phyloP scores from a whole-genome alignment of 2,888 invertebrate genomes.

The Strigamia maritima region DNA sequence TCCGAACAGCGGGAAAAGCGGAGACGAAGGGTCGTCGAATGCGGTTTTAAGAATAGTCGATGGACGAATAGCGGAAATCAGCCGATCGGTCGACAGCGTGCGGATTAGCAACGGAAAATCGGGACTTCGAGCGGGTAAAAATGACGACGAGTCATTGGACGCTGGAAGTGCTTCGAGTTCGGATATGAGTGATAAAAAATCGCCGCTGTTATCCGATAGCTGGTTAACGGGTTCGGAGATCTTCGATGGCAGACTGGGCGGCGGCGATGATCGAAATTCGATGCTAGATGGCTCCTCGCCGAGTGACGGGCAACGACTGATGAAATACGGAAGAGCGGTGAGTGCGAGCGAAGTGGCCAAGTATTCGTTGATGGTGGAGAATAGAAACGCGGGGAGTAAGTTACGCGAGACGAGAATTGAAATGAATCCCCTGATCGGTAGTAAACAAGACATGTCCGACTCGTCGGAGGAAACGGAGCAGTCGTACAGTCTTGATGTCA shows the following conservation, averaged over 20 bases:
- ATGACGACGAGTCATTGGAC: not conserved
- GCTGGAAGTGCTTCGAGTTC: not conserved
- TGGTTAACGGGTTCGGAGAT: not conserved
- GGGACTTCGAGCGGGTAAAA: not conserved
- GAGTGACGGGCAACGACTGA: not conserved
- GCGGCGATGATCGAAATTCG: not conserved
- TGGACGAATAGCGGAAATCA: not conserved
- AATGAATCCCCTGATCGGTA: not conserved
- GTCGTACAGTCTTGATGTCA: not conserved
- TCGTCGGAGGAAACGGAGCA: conserved; percentile 8
- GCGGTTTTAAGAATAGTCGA: not conserved
- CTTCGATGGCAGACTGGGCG: not conserved
- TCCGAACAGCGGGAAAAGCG: not conserved
- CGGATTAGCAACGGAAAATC: not conserved
- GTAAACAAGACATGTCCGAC: not conserved
- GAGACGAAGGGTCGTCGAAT: not conserved
- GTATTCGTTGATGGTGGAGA: not conserved
- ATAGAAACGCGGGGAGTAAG: not conserved
- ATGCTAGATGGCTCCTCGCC: not conserved
- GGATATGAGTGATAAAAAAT: not conserved
- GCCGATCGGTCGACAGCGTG: not conserved
- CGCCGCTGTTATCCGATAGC: not conserved
- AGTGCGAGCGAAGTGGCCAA: not conserved
- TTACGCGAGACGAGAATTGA: not conserved
- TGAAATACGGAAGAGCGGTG: not conserved